Percentiles rank a stretch among this genome's conserved stretches.
Conservation (phyloP, 1,140 invertebrate species). For the Drosophila triauraria region DNA sequence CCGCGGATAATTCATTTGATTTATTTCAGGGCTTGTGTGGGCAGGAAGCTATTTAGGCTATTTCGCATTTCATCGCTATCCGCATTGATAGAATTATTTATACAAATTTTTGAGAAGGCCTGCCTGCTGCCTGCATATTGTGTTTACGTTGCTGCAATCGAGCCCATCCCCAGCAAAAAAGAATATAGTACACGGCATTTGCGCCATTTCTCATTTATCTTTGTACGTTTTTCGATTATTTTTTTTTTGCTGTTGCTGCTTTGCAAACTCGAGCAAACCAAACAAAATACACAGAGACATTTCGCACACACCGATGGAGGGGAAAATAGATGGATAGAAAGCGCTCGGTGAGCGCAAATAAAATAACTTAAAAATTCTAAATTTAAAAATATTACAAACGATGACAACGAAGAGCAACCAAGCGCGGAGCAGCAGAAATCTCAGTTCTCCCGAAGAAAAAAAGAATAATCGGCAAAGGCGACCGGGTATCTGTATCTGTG, state of each 20-base stretch:
- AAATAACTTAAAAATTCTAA: slow-evolving; percentile 83
- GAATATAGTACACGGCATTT: slow-evolving; percentile 65
- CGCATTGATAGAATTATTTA: slow-evolving; percentile 79
- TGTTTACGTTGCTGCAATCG: slow-evolving; percentile 77
- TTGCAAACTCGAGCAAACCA: slow-evolving; percentile 71
- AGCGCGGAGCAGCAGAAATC: slow-evolving; percentile 47
- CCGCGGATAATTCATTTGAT: slow-evolving; percentile 61
- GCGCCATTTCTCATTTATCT: slow-evolving; percentile 47
- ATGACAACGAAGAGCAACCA: slow-evolving; percentile 79
- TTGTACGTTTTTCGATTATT: neutral
- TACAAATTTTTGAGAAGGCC: slow-evolving; percentile 51
- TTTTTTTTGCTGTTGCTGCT: slow-evolving; percentile 18
- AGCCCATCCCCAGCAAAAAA: slow-evolving; percentile 42
- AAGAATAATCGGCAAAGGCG: slow-evolving; percentile 41
- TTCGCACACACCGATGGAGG: slow-evolving; percentile 14
- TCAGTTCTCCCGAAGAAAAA: slow-evolving; percentile 43
- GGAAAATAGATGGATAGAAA: slow-evolving; percentile 41
- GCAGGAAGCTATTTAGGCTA: slow-evolving; percentile 65
- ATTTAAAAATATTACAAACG: slow-evolving; percentile 84
- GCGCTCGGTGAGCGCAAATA: slow-evolving; percentile 69
- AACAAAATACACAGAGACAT: slow-evolving; percentile 60
- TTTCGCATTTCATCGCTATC: slow-evolving; percentile 62
- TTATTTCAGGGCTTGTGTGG: slow-evolving; percentile 51
- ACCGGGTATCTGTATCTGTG: slow-evolving; percentile 44
- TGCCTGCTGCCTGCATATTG: slow-evolving; percentile 64